Base-by-base conservation (phyloP, 2,888 invertebrate genomes). In the Pseudanteris insignis region DNA sequence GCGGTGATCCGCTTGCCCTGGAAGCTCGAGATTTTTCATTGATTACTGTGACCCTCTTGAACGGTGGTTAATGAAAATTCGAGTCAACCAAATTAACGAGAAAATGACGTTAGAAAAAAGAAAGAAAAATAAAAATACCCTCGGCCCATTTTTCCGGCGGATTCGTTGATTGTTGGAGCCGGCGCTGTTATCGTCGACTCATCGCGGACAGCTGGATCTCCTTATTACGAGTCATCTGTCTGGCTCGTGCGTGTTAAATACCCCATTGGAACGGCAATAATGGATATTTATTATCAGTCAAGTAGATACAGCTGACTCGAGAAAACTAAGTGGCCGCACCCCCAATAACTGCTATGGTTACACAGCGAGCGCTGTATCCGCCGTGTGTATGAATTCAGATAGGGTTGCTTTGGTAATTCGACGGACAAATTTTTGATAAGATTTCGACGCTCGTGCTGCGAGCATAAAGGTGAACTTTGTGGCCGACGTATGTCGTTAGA, bases 241-340 rank as follows among this genome's bases (percentile, higher is more conserved):
- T 61, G 68, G 61, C 63, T 69, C 66, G 67, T 72, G 73, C 74
- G 72, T 72, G 76, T 78, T 78, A 78, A 78, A 76, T 77, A 75
- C 74, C 74, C 75, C 75, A 61, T 63, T 50, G 50, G 36, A 64
- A 3, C 48, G 41, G 64, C 68, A 72, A 74, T 79, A 77, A 78
- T 77, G 77, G 76, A 76, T 77, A 77, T 79, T 76, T 78, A 79
- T 79, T 77, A 77, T 74, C 75, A 70, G 68, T 66, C 67, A 64
- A 69, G 70, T 70, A 68, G 68, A 62, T 68, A 74, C 71, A 71
- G 71, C 70, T 71, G 72, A 72, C 67, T 61, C 59, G 46, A 53
- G 51, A 50, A 60, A 62, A 50, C 48, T 55, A 48, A 59, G 34
- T 53, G 43, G 40, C 59, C 59, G 59, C 46, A 51, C 58, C 58